A percentile compares a stretch with the other conserved stretches of the same genome.
Evolutionary conservation across 2,797 vertebrate species (phyloP).

Genomic region (Falco biarmicus): DNA sequence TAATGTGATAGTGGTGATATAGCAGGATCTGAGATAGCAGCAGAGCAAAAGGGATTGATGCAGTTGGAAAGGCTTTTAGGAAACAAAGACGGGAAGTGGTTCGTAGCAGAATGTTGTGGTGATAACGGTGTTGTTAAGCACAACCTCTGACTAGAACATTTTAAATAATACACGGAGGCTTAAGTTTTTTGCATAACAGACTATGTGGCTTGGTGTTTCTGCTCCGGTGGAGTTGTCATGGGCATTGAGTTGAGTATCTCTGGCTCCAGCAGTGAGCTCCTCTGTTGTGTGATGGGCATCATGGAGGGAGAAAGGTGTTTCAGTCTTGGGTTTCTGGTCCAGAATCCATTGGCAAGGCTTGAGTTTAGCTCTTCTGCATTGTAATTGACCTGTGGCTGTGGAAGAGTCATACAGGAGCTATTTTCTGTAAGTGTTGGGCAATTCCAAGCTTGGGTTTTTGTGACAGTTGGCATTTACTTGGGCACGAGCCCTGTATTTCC

Average conservation of each 20-base stretch:
- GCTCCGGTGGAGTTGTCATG: neutral
- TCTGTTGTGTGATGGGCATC: neutral
- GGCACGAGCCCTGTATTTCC: neutral
- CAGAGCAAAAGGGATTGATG: neutral
- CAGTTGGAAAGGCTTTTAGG: conserved; percentile 17
- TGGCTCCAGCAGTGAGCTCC: neutral
- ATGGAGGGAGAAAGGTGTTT: neutral
- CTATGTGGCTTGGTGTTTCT: conserved; percentile 8
- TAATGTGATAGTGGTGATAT: conserved; percentile 18
- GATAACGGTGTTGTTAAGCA: neutral
- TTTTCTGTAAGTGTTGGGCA: neutral
- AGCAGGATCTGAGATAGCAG: neutral
- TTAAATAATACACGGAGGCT: conserved; percentile 32
- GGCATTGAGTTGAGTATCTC: neutral
- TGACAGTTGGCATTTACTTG: neutral
- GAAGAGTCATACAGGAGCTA: neutral
- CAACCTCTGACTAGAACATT: neutral
- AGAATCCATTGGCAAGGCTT: neutral
- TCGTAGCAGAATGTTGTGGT: neutral
- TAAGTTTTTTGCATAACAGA: neutral
- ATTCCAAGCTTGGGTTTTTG: neutral
- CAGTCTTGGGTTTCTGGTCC: neutral
- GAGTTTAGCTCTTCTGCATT: neutral
- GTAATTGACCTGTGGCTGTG: neutral
- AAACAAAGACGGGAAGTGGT: neutral